Evolutionary conservation across 2,888 invertebrate species (phyloP), one percentile per base, ranked within the genome.

Genomic region (Drosophila neonasuta): DNA sequence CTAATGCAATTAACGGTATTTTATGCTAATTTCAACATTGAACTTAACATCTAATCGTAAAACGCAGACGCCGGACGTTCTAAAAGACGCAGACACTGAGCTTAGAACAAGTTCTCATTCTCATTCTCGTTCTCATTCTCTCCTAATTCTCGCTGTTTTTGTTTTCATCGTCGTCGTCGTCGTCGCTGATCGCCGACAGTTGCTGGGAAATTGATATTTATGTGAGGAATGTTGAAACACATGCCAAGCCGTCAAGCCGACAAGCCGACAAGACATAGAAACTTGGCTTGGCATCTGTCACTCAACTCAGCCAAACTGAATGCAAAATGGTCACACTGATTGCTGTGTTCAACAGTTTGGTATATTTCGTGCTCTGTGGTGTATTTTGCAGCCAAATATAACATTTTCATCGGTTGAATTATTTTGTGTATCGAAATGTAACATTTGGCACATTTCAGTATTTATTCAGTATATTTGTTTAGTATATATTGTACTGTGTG

Each of bases 1-100:
- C 80, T 79, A 81, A 79, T 80, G 78, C 82, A 88, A 87, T 88
- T 89, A 89, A 89, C 89, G 88, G 89, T 88, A 88, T 81, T 84
- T 88, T 88, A 89, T 88, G 88, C 78, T 87, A 88, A 89, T 89
- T 88, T 88, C 79, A 88, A 80, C 89, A 89, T 89, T 89, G 89
- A 89, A 89, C 89, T 89, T 89, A 88, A 88, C 88, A 76, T 86
- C 79, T 59, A 86, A 70, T 52, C 64, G 63, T 59, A 68, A 49
- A 71, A 69, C 61, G 36, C 63, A 64, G 56, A 74, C 67, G 59
- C 68, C 74, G 76, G 63, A 75, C 74, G 71, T 75, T 74, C 71
- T 75, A 75, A 56, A 56, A 74, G 71, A 74, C 75, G 44, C 59
- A 75, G 50, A 71, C 66, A 32, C 17, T 59, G 50, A 59, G 58